A percentile compares a stretch with the other conserved stretches of the same genome.
Conservation (phyloP, 2,797 vertebrate species). For the Caiman crocodilus region DNA sequence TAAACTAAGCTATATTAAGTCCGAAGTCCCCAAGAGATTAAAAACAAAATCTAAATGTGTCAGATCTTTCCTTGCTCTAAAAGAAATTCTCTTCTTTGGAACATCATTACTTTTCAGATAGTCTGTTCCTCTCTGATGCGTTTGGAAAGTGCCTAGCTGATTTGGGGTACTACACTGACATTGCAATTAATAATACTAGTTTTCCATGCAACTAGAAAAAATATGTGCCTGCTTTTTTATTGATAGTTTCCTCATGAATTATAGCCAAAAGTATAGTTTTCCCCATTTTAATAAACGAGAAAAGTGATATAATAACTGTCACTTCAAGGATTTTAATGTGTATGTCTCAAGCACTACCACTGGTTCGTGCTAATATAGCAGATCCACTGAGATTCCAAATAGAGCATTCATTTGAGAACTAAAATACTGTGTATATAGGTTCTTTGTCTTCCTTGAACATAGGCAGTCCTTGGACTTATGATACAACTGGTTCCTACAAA, state of each 20-base stretch:
- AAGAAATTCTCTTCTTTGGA: background rate
- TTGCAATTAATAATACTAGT: background rate
- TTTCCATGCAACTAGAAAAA: background rate
- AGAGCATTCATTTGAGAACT: accelerated
- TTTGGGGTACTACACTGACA: background rate
- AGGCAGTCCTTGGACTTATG: no score
- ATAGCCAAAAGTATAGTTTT: background rate
- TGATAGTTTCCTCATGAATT: background rate
- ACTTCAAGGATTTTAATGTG: background rate
- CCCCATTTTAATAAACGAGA: background rate
- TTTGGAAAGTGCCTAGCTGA: background rate
- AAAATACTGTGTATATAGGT: background rate
- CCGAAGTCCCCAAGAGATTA: conserved; percentile 5
- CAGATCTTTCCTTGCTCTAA: background rate
- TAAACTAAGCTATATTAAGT: conserved; percentile 48
- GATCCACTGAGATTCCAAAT: background rate
- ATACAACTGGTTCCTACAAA: no score
- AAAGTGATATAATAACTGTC: background rate
- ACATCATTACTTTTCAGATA: background rate
- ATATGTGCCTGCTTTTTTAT: background rate
- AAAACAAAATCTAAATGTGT: conserved; percentile 8
- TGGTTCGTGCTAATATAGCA: background rate
- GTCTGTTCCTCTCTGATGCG: background rate
- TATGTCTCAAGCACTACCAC: background rate
- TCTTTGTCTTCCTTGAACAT: no score